These are phyloP conservation scores for Eulemur macaco DNA, from an alignment of 2,113 vertebrate genomes.

Conservation along the genomic window DNA sequence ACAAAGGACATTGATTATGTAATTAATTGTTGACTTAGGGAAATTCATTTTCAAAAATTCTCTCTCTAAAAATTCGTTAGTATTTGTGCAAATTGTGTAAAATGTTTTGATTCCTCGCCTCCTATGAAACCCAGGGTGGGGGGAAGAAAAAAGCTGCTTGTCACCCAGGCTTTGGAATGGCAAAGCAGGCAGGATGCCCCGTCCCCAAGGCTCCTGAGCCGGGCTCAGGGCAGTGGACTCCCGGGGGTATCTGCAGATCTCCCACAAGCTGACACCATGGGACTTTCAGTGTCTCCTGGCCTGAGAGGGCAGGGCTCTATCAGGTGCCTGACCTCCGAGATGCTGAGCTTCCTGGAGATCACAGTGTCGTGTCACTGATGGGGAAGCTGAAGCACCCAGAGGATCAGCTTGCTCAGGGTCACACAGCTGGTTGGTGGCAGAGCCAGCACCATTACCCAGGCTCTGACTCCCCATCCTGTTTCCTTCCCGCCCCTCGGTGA, in stretches of 20 bases:
- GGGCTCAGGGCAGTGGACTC: background rate
- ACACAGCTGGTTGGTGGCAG: background rate
- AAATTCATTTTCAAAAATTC: constrained; percentile 9
- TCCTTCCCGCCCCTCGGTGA: background rate
- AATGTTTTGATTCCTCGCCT: background rate
- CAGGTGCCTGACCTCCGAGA: background rate
- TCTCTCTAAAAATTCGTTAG: background rate
- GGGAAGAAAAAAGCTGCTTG: background rate
- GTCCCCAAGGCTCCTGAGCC: background rate
- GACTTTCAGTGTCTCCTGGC: background rate
- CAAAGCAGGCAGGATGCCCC: background rate
- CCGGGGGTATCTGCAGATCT: background rate
- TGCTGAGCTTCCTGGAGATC: background rate
- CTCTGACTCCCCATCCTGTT: background rate
- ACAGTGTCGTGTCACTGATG: background rate
- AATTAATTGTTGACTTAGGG: background rate
- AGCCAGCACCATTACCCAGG: background rate
- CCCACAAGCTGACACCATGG: background rate
- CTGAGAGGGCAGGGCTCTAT: background rate
- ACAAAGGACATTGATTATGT: background rate
- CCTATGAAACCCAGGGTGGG: background rate
- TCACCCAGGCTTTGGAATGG: background rate
- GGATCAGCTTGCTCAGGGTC: background rate
- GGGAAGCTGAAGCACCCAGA: background rate
- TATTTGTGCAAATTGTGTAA: background rate